Conservation (phyloP, 2,888 invertebrate species). For the Nesidiocoris tenuis region DNA sequence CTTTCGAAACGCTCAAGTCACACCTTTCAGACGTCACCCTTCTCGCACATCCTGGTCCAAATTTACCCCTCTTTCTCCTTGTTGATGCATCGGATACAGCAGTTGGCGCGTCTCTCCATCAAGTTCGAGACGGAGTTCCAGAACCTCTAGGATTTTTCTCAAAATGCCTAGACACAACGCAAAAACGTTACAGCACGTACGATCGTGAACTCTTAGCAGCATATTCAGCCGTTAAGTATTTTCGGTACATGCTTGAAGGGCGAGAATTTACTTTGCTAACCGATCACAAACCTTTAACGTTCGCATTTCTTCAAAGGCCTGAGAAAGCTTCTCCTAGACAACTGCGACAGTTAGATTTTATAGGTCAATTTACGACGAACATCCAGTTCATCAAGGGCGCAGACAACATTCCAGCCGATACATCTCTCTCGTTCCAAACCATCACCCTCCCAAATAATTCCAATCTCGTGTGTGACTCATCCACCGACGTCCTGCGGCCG, state of each 20-base stretch:
- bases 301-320: neutral
- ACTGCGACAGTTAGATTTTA: conserved; percentile 15
- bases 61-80: conserved; percentile 37
- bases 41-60: conserved; percentile 52
- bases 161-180: conserved; percentile 11
- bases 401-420: neutral
- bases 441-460: neutral
- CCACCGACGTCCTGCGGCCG: neutral
- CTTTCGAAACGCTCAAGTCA: conserved; percentile 52
- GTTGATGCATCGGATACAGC: conserved; percentile 54
- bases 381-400: conserved; percentile 1
- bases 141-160: conserved; percentile 44
- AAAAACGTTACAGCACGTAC: conserved; percentile 19
- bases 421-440: neutral
- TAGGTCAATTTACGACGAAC: conserved; percentile 16
- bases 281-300: conserved; percentile 18
- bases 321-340: conserved; percentile 23
- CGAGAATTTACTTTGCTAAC: conserved; percentile 7
- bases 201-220: conserved; percentile 46
- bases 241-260: conserved; percentile 17
- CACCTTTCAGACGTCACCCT: conserved; percentile 52
- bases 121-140: conserved; percentile 28
- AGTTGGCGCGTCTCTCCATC: conserved; percentile 54
- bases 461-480: neutral
- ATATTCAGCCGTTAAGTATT: conserved; percentile 30